Evolutionary conservation across 2,888 invertebrate genomes (phyloP).

Genomic region (Mythimna albipuncta): DNA sequence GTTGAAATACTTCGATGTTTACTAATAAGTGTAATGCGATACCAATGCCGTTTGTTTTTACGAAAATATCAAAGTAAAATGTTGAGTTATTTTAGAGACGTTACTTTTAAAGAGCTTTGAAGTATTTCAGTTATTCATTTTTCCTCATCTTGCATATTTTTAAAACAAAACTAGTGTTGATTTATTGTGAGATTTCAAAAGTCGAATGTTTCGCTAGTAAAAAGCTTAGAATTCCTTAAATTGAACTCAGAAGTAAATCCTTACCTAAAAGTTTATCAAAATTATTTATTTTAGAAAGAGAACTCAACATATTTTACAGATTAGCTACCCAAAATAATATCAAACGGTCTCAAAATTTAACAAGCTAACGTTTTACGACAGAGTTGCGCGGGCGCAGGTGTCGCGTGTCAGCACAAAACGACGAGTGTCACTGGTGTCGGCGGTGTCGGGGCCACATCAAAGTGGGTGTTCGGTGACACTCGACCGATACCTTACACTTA

Average conservation of each 20-base stretch:
- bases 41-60: constrained; percentile 23
- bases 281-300: no score
- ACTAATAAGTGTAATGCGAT: constrained; percentile 45
- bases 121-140: neutral
- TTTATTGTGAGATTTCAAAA: neutral
- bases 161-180: neutral
- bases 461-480: constrained; percentile 69
- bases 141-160: neutral
- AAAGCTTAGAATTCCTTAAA: neutral
- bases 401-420: constrained; percentile 57
- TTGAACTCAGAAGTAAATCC: neutral
- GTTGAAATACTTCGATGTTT: constrained; percentile 54
- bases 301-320: constrained; percentile 4
- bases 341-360: constrained; percentile 65
- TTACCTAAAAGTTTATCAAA: no score
- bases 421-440: constrained; percentile 38
- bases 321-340: constrained; percentile 36
- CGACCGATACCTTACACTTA: constrained; percentile 58
- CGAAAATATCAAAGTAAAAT: constrained; percentile 15
- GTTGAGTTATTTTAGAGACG: neutral
- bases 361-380: constrained; percentile 72
- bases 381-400: constrained; percentile 41
- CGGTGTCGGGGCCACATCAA: constrained; percentile 63
- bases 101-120: neutral
- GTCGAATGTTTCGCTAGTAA: neutral